phyloP scores from a whole-genome alignment of 2,888 invertebrate species.

The Scaptomyza tumidula region DNA sequence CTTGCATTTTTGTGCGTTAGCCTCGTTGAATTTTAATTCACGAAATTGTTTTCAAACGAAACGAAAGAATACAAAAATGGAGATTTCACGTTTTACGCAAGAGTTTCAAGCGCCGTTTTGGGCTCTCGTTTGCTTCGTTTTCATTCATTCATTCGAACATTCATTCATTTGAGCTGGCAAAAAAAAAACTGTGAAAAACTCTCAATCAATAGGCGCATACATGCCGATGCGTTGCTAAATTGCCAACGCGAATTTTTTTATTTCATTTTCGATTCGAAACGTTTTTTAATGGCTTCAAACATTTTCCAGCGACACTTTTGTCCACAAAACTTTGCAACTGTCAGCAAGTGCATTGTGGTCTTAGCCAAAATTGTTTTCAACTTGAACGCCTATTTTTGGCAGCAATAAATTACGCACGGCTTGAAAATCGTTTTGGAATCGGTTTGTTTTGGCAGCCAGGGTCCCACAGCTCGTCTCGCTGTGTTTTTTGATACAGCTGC shows the following conservation, averaged over 20 bases:
- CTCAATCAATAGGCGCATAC: slow-evolving; percentile 71
- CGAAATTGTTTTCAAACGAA: slow-evolving; percentile 61
- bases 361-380: slow-evolving; percentile 52
- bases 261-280: slow-evolving; percentile 2
- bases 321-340: not conserved
- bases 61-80: slow-evolving; percentile 41
- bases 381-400: slow-evolving; percentile 57
- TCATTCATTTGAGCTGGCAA: slow-evolving; percentile 7
- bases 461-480: slow-evolving; percentile 43
- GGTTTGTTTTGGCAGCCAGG: slow-evolving; percentile 29
- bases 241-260: slow-evolving; percentile 39
- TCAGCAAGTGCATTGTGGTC: slow-evolving; percentile 21
- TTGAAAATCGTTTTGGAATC: slow-evolving; percentile 35
- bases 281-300: slow-evolving; percentile 36
- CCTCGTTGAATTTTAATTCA: slow-evolving; percentile 74
- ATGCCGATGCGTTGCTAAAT: slow-evolving; percentile 77
- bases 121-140: not conserved
- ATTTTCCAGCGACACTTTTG: slow-evolving; percentile 71
- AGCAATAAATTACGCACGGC: slow-evolving; percentile 75
- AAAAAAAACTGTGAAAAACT: slow-evolving; percentile 63
- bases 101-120: slow-evolving; percentile 24
- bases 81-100: slow-evolving; percentile 50
- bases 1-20: slow-evolving; percentile 64
- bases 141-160: slow-evolving; percentile 38
- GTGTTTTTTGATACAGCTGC: not conserved